Conservation (phyloP, 2,113 vertebrate genomes). For the Nycticryphes semicollaris region DNA sequence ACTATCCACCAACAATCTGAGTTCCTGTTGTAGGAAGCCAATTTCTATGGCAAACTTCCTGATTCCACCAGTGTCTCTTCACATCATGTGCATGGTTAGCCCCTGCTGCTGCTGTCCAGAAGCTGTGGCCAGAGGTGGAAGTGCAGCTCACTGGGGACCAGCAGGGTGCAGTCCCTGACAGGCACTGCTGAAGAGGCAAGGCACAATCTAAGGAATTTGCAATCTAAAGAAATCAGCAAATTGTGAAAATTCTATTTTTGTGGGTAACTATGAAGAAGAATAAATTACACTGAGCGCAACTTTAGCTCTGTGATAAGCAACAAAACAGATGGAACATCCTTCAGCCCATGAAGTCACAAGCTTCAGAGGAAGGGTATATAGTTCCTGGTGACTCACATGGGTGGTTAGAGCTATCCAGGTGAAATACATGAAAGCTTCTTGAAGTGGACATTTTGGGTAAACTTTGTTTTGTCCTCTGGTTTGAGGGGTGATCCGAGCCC, state of each 20-base stretch:
- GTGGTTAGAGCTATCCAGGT: neutral
- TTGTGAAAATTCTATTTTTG: neutral
- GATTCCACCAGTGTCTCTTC: neutral
- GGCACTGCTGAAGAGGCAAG: neutral
- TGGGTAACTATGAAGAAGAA: neutral
- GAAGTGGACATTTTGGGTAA: neutral
- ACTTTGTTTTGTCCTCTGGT: neutral
- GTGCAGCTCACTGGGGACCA: neutral
- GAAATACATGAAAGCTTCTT: neutral
- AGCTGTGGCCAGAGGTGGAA: neutral
- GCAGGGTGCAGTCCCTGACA: accelerated
- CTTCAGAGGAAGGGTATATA: neutral
- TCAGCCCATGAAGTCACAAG: neutral
- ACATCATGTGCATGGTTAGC: accelerated
- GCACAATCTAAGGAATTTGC: neutral
- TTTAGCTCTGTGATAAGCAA: neutral
- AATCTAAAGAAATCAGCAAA: neutral
- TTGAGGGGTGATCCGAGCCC: neutral
- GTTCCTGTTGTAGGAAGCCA: neutral
- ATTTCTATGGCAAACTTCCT: neutral
- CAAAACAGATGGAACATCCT: neutral
- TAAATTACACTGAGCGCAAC: accelerated
- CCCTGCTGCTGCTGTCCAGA: neutral
- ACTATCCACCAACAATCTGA: neutral
- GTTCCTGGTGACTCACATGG: neutral